Base-by-base conservation (phyloP, 2,888 invertebrate genomes). In the Anagyrus pseudococci region DNA sequence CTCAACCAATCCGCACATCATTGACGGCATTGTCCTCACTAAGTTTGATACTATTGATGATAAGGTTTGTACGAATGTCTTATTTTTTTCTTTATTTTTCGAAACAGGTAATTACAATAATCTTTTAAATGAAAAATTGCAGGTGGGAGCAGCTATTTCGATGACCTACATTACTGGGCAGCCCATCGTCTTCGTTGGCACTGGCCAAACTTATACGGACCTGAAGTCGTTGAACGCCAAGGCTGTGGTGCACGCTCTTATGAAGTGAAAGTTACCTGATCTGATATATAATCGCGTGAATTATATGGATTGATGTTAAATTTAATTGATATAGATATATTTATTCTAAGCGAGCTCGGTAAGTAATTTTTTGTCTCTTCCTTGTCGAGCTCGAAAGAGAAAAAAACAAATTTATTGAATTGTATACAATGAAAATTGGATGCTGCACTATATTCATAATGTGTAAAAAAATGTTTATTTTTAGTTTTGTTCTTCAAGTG, bases 161-260 rank as follows among this genome's bases (percentile, higher is more conserved):
- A 99, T 99, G 99, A 98, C 99, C 0, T 99, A 99, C 82, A 97
- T 98, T 67, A 99, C 99, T 0, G 99, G 99, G 0, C 98, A 99
- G 82, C 99, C 99, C 0, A 99, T 99, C 57, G 96, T 98, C 47
- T 98, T 98, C 80, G 98, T 99, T 17, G 99, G 99, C 41, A 98
- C 98, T 2, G 99, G 99, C 1, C 99, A 99, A 84, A 99, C 98
- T 0, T 99, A 99, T 82, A 93, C 95, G 0, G 99, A 99, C 84
- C 85, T 99, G 74, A 96, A 97, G 81, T 96, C 94, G 62, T 85
- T 99, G 70, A 98, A 99, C 81, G 95, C 93, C 10, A 94, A 93
- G 78, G 96, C 98, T 57, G 97, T 99, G 43, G 98, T 98, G 4
- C 90, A 94, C 77, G 93, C 98, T 58, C 85, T 99, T 61, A 95